Conservation (phyloP, 1,140 invertebrate genomes). For the Eueides isabella region DNA sequence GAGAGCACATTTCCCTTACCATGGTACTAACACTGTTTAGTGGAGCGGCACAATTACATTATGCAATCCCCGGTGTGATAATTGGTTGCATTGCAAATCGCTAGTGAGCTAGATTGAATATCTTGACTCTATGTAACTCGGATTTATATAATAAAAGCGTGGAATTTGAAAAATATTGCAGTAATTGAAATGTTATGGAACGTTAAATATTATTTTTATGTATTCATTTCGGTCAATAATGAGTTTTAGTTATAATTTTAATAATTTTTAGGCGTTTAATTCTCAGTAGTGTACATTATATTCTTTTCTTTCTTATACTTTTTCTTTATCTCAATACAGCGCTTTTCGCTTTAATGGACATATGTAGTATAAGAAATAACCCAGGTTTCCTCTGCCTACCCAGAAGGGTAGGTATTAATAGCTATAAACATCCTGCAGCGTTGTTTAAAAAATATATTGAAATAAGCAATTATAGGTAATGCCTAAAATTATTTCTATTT, state of each 20-base stretch:
- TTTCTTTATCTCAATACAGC: too few species aligned
- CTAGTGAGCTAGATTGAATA: constrained; percentile 31
- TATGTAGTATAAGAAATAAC: too few species aligned
- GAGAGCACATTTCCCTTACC: background rate
- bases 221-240: background rate
- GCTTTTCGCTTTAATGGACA: too few species aligned
- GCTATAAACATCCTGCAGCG: too few species aligned
- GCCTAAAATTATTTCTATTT: too few species aligned
- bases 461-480: too few species aligned
- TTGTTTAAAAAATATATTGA: too few species aligned
- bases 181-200: constrained; percentile 1
- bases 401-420: too few species aligned
- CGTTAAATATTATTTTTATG: background rate
- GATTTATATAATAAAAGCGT: background rate
- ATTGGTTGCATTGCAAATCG: constrained; percentile 36
- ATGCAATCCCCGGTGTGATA: constrained; percentile 31
- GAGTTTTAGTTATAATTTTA: background rate
- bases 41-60: constrained; percentile 28
- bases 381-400: too few species aligned
- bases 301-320: too few species aligned
- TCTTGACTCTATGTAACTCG: constrained; percentile 4
- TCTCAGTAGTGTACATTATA: too few species aligned
- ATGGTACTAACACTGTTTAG: constrained; percentile 7
- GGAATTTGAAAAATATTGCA: constrained; percentile 5
- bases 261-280: too few species aligned